Conservation (phyloP, 2,113 vertebrate species). For the Cinclus mexicanus region DNA sequence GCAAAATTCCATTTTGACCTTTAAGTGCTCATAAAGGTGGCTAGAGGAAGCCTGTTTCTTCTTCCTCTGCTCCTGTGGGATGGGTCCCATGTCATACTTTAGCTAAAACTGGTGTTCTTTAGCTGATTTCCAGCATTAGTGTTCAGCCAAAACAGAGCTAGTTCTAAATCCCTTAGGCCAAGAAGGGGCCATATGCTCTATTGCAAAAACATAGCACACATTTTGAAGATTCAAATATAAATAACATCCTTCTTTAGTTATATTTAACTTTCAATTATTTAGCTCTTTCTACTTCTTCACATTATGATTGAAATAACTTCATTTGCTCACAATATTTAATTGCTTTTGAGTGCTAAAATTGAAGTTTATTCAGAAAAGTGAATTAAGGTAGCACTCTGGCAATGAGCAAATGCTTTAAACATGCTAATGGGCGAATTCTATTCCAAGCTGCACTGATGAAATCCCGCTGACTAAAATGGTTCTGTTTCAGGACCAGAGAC, state of each 20-base stretch:
- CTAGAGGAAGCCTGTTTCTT: neutral
- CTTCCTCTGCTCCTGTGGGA: neutral
- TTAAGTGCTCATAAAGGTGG: neutral
- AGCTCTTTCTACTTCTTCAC: neutral
- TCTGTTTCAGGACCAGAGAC: neutral
- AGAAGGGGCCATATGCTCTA: neutral
- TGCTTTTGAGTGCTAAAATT: constrained; percentile 7
- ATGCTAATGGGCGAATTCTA: neutral
- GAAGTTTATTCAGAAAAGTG: constrained; percentile 21
- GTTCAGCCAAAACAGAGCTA: neutral
- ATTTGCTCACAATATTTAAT: neutral
- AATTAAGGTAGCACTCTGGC: neutral
- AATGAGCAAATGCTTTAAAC: neutral
- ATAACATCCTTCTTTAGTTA: neutral
- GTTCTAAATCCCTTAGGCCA: neutral
- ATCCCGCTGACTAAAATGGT: neutral
- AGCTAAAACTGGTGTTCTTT: neutral
- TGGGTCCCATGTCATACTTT: neutral
- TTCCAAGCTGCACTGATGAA: neutral
- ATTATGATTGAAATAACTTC: neutral
- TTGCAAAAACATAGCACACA: neutral
- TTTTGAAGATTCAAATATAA: neutral
- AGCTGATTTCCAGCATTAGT: neutral
- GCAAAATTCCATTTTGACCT: neutral
- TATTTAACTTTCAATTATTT: neutral